Conservation (phyloP, 2,113 vertebrate genomes). For the Pongo abelii region DNA sequence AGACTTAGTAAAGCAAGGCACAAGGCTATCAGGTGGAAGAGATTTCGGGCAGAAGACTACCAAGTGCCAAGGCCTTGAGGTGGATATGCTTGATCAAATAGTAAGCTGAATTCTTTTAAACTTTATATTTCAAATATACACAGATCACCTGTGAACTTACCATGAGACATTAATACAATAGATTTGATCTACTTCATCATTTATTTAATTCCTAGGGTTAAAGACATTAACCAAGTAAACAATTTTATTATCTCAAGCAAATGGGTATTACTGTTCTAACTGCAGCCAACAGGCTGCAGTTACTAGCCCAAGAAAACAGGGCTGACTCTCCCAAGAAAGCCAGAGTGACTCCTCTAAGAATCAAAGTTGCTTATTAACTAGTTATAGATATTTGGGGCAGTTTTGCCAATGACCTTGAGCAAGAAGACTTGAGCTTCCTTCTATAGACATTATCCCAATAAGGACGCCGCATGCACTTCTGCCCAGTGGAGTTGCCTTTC, state of each 20-base stretch:
- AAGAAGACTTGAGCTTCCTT: background rate
- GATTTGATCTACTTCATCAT: background rate
- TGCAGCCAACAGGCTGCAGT: background rate
- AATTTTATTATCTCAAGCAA: background rate
- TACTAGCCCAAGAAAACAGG: background rate
- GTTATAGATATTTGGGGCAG: background rate
- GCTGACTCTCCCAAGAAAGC: background rate
- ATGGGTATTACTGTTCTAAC: background rate
- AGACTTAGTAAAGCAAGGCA: background rate
- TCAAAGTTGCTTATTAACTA: background rate
- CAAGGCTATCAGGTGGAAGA: background rate
- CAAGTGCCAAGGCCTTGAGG: background rate
- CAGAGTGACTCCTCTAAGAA: background rate
- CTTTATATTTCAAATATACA: background rate
- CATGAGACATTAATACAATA: background rate
- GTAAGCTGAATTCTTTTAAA: background rate
- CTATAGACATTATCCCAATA: background rate
- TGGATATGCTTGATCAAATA: background rate
- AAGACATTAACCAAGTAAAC: background rate
- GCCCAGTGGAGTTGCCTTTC: background rate
- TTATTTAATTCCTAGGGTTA: background rate
- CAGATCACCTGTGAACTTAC: background rate
- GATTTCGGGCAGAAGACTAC: background rate
- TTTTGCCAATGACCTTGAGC: background rate
- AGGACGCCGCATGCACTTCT: accelerated